Evolutionary conservation across 2,888 invertebrate genomes (phyloP), one percentile per base, ranked within the genome.

Genomic region (Sphecodes monilicornis): DNA sequence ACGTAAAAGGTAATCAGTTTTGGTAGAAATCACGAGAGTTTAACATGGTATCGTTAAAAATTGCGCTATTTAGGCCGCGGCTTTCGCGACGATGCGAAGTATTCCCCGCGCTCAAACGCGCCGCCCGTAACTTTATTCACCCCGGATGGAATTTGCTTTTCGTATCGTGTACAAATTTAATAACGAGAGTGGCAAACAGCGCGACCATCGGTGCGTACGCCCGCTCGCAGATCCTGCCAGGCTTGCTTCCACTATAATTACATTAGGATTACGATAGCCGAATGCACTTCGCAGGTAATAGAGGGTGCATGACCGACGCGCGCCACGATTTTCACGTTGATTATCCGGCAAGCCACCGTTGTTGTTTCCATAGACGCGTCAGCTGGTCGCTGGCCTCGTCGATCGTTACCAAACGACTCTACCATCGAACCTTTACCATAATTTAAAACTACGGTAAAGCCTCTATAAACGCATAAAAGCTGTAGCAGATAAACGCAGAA

Each of bases 181-280:
- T 68, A 26, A 54, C 22, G 32, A 29, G 50, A 41, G 26, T 32
- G 29, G 54, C 43, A 57, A 76, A 60, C 64, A 43, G n/a, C 32
- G 11, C 8, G 50, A 50, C 22, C 50, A 22, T 50, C 50, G 22
- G 50, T 10, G 50, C 50, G 57, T 11, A 16, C 18, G n/a, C 36
- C 18, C 36, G n/a, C 18, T 70, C 8, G 46, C 50, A 29, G 41
- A 50, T 69, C 68, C 39, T 43, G 70, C 32, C 68, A 43, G 72
- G 46, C 29, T 74, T 60, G 60, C 60, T 50, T 60, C 75, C 68
- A 64, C 41, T 84, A 71, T 71, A 76, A 78, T 83, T 85, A 79
- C 75, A 66, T 78, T 66, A 85, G 76, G 75, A 85, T 85, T 83
- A 78, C 78, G 78, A 85, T 84, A 78, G 84, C 75, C 68, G 84